Conservation (phyloP, 2,113 vertebrate genomes). For the Callaeas wilsoni region DNA sequence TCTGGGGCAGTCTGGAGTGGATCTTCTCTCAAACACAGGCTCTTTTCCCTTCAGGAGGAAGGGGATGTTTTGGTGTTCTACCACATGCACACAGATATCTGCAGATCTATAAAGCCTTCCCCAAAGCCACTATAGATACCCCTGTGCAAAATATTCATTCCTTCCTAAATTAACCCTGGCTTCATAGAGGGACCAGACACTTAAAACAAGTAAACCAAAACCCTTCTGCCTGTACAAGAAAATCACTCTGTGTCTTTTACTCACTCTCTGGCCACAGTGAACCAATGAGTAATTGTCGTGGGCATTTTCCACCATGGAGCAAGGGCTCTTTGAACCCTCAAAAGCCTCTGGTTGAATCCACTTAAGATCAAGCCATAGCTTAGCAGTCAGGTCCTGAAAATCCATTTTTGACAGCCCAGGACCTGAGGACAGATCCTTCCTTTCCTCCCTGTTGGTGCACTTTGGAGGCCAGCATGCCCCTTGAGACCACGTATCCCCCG, state of each 20-base stretch:
- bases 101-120: not conserved
- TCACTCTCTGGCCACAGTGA: not conserved
- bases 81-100: fast-evolving
- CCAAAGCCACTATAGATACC: not conserved
- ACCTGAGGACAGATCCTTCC: not conserved
- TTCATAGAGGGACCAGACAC: not conserved
- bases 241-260: not conserved
- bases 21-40: not conserved
- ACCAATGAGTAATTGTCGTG: not conserved
- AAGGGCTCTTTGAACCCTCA: not conserved
- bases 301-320: not conserved
- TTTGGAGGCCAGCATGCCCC: not conserved
- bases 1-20: not conserved
- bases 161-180: not conserved
- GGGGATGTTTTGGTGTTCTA: fast-evolving
- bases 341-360: not conserved
- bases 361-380: not conserved
- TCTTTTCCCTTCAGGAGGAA: not conserved
- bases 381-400: not conserved
- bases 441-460: not conserved
- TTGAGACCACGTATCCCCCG: not conserved
- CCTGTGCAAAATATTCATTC: not conserved
- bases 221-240: not conserved
- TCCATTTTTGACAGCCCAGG: not conserved
- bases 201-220: not conserved